Base-by-base conservation (phyloP, 2,797 vertebrate genomes). In the Coranthus polyacanthus region DNA sequence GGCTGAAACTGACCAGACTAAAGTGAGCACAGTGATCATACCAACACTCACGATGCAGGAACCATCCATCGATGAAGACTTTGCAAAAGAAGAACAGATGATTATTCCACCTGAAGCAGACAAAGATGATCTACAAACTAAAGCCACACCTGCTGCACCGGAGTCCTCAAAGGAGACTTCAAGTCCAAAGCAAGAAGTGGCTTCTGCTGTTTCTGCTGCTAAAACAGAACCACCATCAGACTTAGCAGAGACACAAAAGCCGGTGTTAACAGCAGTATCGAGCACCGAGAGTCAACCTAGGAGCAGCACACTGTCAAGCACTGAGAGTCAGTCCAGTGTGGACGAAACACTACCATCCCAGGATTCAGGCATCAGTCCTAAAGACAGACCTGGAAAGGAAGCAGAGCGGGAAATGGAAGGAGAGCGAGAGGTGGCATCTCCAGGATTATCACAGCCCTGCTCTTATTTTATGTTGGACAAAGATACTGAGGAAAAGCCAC, bases 371-470 rank as follows among this genome's bases (percentile, higher is more conserved):
- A 15, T 32, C 5, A 15, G 8, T n/a, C 36, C 53, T 11, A 29
- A 75, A 54, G 52, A 55, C 54, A 51, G 83, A 71, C 41, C 53
- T 50, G 15, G 75, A 16, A 92, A 94, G 26, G 92, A 94, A 81
- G 84, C 88, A 13, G 89, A 91, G 63, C 82, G 89, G 59, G 93
- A 94, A 79, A 92, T 87, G 84, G 91, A 91, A 62, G 78, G 84
- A 79, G 92, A 93, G 70, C 79, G 88, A 55, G 92, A 92, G 32
- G 63, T 83, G 57, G 84, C 88, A 18, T 93, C 91, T 72, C 90
- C 92, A 2, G 90, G 90, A 29, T 68, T 92, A 26, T 73, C 89
- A 47, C 85, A 89, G 43, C 78, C 87, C 32, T 90, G 86, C 42
- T 87, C 91, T 2, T 91, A 91, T 79, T 92, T 92, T 20, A 79